Evolutionary conservation across 2,797 vertebrate species (phyloP).

Genomic region (Hydrophis major): DNA sequence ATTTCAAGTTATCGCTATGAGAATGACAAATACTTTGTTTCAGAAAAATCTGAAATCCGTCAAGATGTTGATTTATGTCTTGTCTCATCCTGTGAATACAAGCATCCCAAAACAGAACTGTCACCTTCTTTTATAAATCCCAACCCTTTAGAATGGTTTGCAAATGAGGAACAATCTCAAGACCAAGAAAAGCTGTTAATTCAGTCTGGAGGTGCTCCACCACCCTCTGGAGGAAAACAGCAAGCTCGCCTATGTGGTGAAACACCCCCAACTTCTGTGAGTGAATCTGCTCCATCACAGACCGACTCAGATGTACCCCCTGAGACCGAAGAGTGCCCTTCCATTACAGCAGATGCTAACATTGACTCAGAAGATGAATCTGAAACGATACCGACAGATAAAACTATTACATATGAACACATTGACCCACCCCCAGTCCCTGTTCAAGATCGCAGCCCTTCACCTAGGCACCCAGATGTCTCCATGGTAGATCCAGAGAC

Average conservation of each 20-base stretch:
- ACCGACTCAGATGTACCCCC: conserved; percentile 97
- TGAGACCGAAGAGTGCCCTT: conserved; percentile 95
- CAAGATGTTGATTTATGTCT: conserved; percentile 93
- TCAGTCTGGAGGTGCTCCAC: conserved; percentile 81
- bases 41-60: conserved; percentile 73
- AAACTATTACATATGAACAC: conserved; percentile 90
- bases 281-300: conserved; percentile 92
- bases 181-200: conserved; percentile 82
- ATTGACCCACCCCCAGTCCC: conserved; percentile 86
- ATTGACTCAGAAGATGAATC: conserved; percentile 98
- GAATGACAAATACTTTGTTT: conserved; percentile 60
- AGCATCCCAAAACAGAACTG: conserved; percentile 93
- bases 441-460: conserved; percentile 86
- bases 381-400: conserved; percentile 94
- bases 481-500: conserved; percentile 96
- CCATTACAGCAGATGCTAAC: conserved; percentile 97
- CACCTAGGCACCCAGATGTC: conserved; percentile 87
- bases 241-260: conserved; percentile 89
- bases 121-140: conserved; percentile 98
- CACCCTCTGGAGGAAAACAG: conserved; percentile 86
- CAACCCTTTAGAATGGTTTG: conserved; percentile 92
- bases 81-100: conserved; percentile 91
- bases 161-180: conserved; percentile 80
- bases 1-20: conserved; percentile 63
- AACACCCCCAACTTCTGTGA: conserved; percentile 94